Conservation (phyloP, 2,888 invertebrate genomes). For the Pilophorus perplexus region DNA sequence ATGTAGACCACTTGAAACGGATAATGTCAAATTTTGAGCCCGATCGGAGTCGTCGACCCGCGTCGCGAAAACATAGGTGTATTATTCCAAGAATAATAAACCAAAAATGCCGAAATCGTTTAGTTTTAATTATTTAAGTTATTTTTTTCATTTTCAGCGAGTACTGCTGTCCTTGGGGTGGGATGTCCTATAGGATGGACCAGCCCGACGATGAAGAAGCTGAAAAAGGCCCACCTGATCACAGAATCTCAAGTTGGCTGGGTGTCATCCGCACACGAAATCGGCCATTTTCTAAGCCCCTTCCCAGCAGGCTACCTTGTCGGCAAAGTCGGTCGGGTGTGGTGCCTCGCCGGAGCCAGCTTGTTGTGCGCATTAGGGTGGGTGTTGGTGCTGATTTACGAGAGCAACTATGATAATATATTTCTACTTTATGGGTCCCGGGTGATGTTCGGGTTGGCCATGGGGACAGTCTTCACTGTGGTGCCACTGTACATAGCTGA, state of each 20-base stretch:
- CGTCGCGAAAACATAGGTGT: no score
- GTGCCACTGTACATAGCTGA: conserved; percentile 47
- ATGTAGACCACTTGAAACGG: no score
- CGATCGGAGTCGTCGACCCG: no score
- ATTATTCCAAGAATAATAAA: no score
- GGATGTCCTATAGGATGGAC: conserved; percentile 48
- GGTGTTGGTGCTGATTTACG: conserved; percentile 42
- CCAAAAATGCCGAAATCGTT: no score
- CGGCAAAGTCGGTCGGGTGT: conserved; percentile 41
- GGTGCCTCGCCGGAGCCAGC: conserved; percentile 37
- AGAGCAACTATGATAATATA: conserved; percentile 35
- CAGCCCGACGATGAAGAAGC: conserved; percentile 44
- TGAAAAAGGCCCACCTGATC: conserved; percentile 42
- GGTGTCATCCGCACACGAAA: conserved; percentile 46
- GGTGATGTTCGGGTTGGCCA: conserved; percentile 47
- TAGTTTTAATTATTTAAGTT: no score
- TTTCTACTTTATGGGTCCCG: conserved; percentile 43
- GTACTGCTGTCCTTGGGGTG: conserved; percentile 45
- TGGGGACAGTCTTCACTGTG: conserved; percentile 47
- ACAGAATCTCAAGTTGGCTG: conserved; percentile 43
- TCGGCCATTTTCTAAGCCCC: conserved; percentile 47
- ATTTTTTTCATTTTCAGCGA: conserved; percentile 40
- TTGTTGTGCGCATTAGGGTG: conserved; percentile 42
- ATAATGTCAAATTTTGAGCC: no score
- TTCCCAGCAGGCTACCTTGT: conserved; percentile 45